Percentiles rank a stretch among this genome's conserved stretches.
phyloP scores from a whole-genome alignment of 2,797 vertebrate genomes.

The Vireo griseus region DNA sequence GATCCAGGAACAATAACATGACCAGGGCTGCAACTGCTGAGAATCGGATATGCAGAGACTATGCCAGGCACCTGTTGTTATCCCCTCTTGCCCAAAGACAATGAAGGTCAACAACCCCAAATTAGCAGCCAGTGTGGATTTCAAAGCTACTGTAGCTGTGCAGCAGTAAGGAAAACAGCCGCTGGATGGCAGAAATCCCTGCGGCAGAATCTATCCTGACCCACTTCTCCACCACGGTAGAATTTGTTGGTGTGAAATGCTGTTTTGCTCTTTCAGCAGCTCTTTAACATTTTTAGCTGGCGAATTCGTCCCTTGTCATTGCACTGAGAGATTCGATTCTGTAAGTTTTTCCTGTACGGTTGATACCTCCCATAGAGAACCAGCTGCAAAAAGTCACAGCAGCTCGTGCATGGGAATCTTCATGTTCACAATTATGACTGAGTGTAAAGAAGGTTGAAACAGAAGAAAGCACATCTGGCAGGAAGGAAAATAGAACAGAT shows the following conservation, averaged over 20 bases:
- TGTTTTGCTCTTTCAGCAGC: neutral
- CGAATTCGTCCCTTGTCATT: neutral
- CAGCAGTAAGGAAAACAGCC: neutral
- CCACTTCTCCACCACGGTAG: fast-evolving
- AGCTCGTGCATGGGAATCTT: neutral
- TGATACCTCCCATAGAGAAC: neutral
- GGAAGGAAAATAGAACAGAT: neutral
- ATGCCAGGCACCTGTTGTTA: neutral
- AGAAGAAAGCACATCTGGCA: neutral
- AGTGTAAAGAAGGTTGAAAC: neutral
- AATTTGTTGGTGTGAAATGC: neutral
- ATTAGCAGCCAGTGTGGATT: neutral
- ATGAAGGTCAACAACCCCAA: neutral
- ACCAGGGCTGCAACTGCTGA: neutral
- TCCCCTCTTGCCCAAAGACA: neutral
- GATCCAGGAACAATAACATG: neutral
- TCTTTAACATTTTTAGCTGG: neutral
- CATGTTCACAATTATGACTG: fast-evolving
- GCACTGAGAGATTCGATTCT: neutral
- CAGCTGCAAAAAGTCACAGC: neutral
- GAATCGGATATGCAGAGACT: neutral
- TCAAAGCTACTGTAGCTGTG: neutral
- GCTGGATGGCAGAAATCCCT: neutral
- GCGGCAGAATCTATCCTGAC: neutral
- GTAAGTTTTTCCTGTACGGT: neutral